Conservation (phyloP, 1,140 invertebrate species). For the Proctacanthus coquilletti region DNA sequence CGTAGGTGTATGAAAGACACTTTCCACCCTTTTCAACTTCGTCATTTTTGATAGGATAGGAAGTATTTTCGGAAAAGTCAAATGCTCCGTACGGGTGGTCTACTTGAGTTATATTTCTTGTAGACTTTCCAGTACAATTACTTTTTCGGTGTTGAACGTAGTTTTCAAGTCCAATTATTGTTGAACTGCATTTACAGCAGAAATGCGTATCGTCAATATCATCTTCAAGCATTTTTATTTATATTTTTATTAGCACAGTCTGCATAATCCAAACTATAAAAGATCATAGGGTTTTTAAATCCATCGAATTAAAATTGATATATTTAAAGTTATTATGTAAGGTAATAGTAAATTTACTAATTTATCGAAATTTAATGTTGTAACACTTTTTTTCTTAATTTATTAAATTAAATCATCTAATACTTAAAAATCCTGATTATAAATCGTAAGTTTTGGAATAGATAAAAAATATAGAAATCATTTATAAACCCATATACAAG, state of each 20-base stretch:
- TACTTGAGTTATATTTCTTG: slow-evolving; percentile 20
- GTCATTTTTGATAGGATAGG: slow-evolving; percentile 15
- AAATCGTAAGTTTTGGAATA: no score
- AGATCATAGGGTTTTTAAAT: no score
- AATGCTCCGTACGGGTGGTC: slow-evolving; percentile 18
- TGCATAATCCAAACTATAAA: no score
- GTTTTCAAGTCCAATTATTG: slow-evolving; percentile 61
- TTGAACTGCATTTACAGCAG: slow-evolving; percentile 70
- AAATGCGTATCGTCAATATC: slow-evolving; percentile 66
- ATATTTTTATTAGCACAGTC: slow-evolving; percentile 16
- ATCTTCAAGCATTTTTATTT: slow-evolving; percentile 32
- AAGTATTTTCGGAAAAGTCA: slow-evolving; percentile 29
- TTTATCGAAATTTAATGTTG: no score
- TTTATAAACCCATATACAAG: no score
- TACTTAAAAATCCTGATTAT: no score
- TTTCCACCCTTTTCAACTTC: slow-evolving; percentile 22
- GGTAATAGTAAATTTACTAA: no score
- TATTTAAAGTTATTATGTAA: no score
- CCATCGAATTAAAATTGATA: no score
- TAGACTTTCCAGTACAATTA: slow-evolving; percentile 34
- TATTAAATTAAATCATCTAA: no score
- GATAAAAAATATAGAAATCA: no score
- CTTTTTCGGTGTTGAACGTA: slow-evolving; percentile 66
- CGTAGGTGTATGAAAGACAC: slow-evolving; percentile 18
- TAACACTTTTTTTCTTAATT: no score